A percentile compares a stretch with the other conserved stretches of the same genome.
phyloP scores from a whole-genome alignment of 2,888 invertebrate species.

The Dynastes hyllus region DNA sequence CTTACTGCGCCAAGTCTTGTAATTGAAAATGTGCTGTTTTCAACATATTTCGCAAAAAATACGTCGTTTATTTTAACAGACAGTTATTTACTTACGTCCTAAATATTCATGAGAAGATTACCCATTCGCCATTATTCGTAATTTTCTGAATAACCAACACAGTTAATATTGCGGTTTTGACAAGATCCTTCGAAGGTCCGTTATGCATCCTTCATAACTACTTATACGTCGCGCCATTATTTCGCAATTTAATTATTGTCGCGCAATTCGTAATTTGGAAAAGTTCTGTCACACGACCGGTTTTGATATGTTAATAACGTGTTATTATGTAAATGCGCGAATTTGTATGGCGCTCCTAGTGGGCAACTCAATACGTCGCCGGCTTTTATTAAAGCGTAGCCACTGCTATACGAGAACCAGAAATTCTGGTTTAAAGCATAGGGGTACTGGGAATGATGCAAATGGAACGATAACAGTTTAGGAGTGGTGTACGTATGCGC shows the following conservation, averaged over 20 bases:
- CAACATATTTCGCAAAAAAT: too few relatives aligned
- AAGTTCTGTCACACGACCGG: slow-evolving; percentile 14
- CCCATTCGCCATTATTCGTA: background rate
- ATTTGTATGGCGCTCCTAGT: slow-evolving; percentile 33
- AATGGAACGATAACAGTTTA: slow-evolving; percentile 26
- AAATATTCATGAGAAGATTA: slow-evolving; percentile 20
- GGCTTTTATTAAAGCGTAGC: slow-evolving; percentile 42
- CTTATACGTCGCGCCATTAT: slow-evolving; percentile 21
- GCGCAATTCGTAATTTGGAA: slow-evolving; percentile 2
- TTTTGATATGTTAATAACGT: slow-evolving; percentile 46
- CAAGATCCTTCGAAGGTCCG: background rate
- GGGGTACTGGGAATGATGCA: slow-evolving; percentile 28
- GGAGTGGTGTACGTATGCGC: background rate
- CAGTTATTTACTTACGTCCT: too few relatives aligned
- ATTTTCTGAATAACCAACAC: slow-evolving; percentile 13
- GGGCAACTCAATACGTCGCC: slow-evolving; percentile 29
- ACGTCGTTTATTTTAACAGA: too few relatives aligned
- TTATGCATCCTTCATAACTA: background rate
- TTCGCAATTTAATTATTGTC: slow-evolving; percentile 29
- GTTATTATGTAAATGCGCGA: slow-evolving; percentile 46
- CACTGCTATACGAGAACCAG: slow-evolving; percentile 23
- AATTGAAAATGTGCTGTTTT: too few relatives aligned
- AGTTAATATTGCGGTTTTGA: slow-evolving; percentile 25
- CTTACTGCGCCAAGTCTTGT: too few relatives aligned
- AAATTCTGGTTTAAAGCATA: slow-evolving; percentile 40